These are phyloP conservation scores for Phrynosoma platyrhinos DNA, from an alignment of 2,113 vertebrate genomes.

Conservation along the genomic window DNA sequence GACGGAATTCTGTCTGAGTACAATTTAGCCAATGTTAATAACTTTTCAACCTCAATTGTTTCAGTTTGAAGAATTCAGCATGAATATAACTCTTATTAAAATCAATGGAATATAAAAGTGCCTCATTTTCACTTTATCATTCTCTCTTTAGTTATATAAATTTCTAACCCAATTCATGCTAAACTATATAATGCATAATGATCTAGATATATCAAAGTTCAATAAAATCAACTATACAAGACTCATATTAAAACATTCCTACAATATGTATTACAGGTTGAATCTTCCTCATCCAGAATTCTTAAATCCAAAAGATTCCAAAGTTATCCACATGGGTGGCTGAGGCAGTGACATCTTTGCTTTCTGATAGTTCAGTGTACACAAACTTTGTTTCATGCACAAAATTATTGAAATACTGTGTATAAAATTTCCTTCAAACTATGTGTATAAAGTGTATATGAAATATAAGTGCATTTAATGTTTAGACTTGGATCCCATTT, in stretches of 20 bases:
- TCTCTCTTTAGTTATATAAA: background rate
- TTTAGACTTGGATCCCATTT: no score
- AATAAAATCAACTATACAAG: background rate
- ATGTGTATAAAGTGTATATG: no score
- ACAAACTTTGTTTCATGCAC: no score
- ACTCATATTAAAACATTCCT: background rate
- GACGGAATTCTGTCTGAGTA: background rate
- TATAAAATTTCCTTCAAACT: no score
- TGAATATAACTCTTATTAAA: background rate
- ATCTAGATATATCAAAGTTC: background rate
- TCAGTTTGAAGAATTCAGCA: background rate
- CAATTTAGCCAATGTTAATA: background rate
- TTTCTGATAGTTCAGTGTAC: no score
- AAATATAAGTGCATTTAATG: no score
- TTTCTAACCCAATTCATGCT: background rate
- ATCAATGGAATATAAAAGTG: background rate
- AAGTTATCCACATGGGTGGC: no score
- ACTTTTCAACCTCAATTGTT: background rate
- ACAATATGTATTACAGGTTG: no score
- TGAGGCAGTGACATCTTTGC: no score
- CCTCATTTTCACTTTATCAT: background rate
- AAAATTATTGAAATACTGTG: no score
- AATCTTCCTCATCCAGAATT: no score
- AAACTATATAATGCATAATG: background rate
- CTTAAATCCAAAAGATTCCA: no score